These are phyloP conservation scores for Rosalia funebris DNA, from an alignment of 2,888 invertebrate species.

Conservation along the genomic window DNA sequence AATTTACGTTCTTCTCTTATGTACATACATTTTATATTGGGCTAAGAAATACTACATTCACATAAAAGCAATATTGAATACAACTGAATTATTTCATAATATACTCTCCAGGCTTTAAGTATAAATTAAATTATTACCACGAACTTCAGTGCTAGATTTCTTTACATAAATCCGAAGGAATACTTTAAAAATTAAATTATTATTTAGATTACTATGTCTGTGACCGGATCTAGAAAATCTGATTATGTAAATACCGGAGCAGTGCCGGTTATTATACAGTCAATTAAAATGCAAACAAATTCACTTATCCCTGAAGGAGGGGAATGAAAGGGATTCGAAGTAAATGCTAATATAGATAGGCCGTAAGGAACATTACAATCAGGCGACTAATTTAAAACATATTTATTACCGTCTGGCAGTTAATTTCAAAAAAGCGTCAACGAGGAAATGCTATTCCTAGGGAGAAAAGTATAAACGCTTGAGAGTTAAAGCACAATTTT, in stretches of 20 bases:
- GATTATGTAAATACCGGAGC: conserved; percentile 9
- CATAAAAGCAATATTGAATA: no score
- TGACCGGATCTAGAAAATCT: neutral
- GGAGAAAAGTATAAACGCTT: no score
- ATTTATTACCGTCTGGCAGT: conserved; percentile 1
- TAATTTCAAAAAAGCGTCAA: conserved; percentile 1
- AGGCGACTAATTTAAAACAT: conserved; percentile 13
- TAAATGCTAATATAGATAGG: conserved; percentile 19
- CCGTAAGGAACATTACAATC: conserved; percentile 10
- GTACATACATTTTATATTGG: no score
- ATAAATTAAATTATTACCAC: no score
- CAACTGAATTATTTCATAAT: no score
- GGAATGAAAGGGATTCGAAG: conserved; percentile 21
- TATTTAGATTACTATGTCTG: neutral
- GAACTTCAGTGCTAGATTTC: no score
- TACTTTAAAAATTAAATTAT: neutral
- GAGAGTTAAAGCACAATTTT: no score
- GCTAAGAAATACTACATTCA: no score
- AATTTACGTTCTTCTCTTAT: no score
- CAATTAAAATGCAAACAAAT: conserved; percentile 30
- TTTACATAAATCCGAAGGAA: no score
- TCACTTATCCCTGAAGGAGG: conserved; percentile 3
- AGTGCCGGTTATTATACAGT: conserved; percentile 13
- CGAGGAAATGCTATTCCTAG: no score
- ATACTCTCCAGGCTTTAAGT: no score